Percentiles rank a stretch among this genome's conserved stretches.
Conservation (phyloP, 2,888 invertebrate species). For the Seira ritae region DNA sequence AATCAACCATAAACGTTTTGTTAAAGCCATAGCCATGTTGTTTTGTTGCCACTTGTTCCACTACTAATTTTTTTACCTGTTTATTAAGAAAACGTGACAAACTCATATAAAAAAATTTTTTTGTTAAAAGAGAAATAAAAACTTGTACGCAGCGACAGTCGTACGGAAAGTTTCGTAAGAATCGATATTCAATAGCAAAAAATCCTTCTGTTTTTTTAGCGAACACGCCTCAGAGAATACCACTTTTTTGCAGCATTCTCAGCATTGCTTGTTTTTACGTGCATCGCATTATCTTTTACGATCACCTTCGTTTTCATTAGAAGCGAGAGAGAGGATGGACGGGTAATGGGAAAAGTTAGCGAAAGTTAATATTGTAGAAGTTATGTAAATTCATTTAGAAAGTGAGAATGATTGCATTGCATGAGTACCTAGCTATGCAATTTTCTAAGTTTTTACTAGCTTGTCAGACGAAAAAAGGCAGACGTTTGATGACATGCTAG, state of each 20-base stretch:
- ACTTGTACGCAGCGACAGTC: background rate
- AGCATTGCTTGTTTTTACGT: no score
- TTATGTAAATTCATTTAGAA: conserved; percentile 64
- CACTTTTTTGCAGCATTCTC: no score
- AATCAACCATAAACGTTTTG: background rate
- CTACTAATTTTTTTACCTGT: background rate
- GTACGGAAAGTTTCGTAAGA: background rate
- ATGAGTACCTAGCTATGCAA: no score
- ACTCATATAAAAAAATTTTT: background rate
- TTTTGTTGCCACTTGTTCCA: background rate
- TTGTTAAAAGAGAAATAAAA: background rate
- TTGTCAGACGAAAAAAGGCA: no score
- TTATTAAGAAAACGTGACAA: conserved; percentile 21
- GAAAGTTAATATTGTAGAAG: conserved; percentile 50
- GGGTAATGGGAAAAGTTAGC: conserved; percentile 55
- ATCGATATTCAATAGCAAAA: background rate
- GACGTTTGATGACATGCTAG: conserved; percentile 24
- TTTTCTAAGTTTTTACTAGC: no score
- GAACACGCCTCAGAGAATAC: background rate
- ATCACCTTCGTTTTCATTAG: conserved; percentile 56
- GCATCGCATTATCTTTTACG: background rate
- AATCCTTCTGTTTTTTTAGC: background rate
- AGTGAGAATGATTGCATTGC: conserved; percentile 54
- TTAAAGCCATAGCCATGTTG: background rate
- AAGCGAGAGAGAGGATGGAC: conserved; percentile 2